These are phyloP conservation scores for Knipowitschia caucasica DNA, from an alignment of 2,797 vertebrate species.

Conservation along the genomic window DNA sequence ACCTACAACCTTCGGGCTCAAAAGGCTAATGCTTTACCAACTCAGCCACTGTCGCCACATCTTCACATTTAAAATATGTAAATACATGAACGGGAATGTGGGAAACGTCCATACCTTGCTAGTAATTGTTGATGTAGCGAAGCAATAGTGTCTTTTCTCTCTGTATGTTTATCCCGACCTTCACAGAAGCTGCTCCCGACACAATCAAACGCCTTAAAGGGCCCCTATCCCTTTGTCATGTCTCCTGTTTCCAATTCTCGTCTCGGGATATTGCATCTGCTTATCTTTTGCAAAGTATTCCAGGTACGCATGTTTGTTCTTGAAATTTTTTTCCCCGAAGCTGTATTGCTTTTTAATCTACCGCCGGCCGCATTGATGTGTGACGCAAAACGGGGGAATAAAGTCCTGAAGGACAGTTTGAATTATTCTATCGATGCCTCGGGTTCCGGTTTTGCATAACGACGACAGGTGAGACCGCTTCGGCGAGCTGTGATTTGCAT, in stretches of 20 bases:
- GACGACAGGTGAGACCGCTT: constrained; percentile 16
- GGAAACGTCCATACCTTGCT: too few species aligned
- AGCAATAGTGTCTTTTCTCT: too few species aligned
- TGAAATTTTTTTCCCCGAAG: constrained; percentile 4
- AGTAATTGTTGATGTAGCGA: too few species aligned
- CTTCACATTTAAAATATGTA: too few species aligned
- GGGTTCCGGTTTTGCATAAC: constrained; percentile 18
- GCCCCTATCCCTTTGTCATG: constrained; percentile 14
- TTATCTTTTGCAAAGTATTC: constrained; percentile 29
- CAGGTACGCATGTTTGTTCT: constrained; percentile 12
- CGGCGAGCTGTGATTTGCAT: constrained; percentile 23
- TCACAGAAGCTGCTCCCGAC: constrained; percentile 21
- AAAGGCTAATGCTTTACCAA: too few species aligned
- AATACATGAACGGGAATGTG: too few species aligned
- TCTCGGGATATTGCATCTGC: constrained; percentile 22
- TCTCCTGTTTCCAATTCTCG: constrained; percentile 11
- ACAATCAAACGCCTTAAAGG: constrained; percentile 29
- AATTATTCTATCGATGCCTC: constrained; percentile 20
- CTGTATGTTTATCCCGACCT: constrained; percentile 23
- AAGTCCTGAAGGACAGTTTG: constrained; percentile 28
- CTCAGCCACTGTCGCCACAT: too few species aligned
- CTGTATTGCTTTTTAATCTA: constrained; percentile 49
- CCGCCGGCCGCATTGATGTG: constrained; percentile 27
- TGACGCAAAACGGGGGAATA: constrained; percentile 14
- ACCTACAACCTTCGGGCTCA: too few species aligned